Evolutionary conservation across 2,797 vertebrate species (phyloP).

Genomic region (Notolepis coatsorum): DNA sequence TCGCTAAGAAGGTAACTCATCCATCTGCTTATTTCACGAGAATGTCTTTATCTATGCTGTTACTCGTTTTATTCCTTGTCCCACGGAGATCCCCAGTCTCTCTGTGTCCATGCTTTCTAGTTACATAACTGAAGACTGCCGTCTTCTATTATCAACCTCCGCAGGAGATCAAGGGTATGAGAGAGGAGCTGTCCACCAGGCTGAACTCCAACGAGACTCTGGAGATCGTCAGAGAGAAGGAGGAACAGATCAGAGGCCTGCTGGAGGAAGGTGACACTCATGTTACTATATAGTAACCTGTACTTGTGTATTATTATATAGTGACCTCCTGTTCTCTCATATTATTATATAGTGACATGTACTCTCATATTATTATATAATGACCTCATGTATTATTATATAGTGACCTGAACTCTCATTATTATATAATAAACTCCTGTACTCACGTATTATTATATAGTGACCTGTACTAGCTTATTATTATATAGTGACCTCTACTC

Average conservation of each 20-base stretch:
- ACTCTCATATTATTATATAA: too few relatives aligned
- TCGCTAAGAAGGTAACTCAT: constrained; percentile 91
- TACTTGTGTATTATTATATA: too few relatives aligned
- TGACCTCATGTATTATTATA: too few relatives aligned
- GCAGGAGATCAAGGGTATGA: constrained; percentile 92
- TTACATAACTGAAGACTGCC: not conserved
- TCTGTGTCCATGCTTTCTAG: not conserved
- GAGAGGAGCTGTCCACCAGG: constrained; percentile 92
- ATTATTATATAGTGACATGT: too few relatives aligned
- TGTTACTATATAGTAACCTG: not conserved
- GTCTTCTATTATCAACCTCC: constrained; percentile 1
- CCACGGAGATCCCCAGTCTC: not conserved
- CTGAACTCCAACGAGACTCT: constrained; percentile 92
- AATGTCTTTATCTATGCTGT: not conserved
- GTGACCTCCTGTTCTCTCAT: too few relatives aligned
- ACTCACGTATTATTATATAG: too few relatives aligned
- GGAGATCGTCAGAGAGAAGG: constrained; percentile 95
- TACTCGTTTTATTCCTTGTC: not conserved
- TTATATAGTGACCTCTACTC: too few relatives aligned
- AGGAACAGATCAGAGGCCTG: constrained; percentile 95
- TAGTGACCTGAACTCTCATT: too few relatives aligned
- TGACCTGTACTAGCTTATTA: too few relatives aligned
- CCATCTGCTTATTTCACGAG: not conserved
- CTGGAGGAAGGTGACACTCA: constrained; percentile 91
- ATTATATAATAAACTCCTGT: too few relatives aligned